Percentiles rank a stretch among this genome's conserved stretches.
Conservation (phyloP, 2,888 invertebrate species). For the Athalia cordata region DNA sequence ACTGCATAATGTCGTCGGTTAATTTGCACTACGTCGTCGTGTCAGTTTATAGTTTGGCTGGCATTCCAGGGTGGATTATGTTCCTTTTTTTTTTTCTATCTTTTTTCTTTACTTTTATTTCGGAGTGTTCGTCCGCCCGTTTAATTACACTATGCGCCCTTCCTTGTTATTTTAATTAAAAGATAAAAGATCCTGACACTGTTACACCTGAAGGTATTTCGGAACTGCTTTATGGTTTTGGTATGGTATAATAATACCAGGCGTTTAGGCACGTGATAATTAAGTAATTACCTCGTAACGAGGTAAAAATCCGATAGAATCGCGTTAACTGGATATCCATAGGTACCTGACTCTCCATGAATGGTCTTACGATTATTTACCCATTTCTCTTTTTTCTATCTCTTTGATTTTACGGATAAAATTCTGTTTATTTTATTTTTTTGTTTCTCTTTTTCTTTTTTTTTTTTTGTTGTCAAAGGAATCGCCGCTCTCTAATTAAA, state of each 20-base stretch:
- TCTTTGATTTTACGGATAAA: too few relatives aligned
- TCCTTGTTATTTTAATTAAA: conserved; percentile 33
- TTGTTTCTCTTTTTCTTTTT: too few relatives aligned
- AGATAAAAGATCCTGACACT: conserved; percentile 33
- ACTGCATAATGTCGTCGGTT: neutral
- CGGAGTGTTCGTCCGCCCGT: neutral
- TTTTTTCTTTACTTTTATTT: neutral
- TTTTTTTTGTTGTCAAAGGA: conserved; percentile 11
- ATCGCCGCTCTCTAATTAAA: conserved; percentile 16
- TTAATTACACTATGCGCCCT: conserved; percentile 14
- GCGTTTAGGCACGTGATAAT: neutral
- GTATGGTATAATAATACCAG: neutral
- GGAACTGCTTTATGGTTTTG: conserved; percentile 17
- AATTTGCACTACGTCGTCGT: conserved; percentile 10
- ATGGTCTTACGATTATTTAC: too few relatives aligned
- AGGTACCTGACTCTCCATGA: too few relatives aligned
- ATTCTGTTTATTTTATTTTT: too few relatives aligned
- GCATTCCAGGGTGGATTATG: neutral
- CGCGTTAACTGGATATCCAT: too few relatives aligned
- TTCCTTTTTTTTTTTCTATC: neutral
- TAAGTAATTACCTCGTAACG: conserved; percentile 25
- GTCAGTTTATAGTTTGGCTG: neutral
- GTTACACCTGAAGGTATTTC: conserved; percentile 23
- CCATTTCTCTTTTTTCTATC: too few relatives aligned
- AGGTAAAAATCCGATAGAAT: conserved; percentile 2